Evolutionary conservation across 2,888 invertebrate species (phyloP).

Genomic region (Diadegma fenestrale): DNA sequence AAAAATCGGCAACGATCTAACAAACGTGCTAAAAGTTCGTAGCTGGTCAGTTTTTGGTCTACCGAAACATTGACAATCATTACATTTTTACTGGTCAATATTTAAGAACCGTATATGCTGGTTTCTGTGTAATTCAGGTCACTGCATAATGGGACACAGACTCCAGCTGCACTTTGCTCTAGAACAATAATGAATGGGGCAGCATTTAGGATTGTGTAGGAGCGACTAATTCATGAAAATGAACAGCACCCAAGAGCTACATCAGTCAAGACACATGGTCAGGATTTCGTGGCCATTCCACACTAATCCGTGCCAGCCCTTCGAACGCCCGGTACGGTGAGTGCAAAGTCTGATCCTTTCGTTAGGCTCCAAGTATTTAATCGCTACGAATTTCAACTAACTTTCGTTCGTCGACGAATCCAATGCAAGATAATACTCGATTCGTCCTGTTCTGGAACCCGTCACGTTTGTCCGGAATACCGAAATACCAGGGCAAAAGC

Average conservation of each 20-base stretch:
- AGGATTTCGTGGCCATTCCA: slow-evolving; percentile 8
- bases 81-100: neutral
- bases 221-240: slow-evolving; percentile 36
- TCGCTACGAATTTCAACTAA: neutral
- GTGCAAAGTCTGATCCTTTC: slow-evolving; percentile 48
- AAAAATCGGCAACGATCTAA: neutral
- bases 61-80: neutral
- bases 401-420: neutral
- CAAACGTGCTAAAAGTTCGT: neutral
- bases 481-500: slow-evolving; percentile 23
- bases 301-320: neutral
- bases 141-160: neutral
- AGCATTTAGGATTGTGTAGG: slow-evolving; percentile 20
- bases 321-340: neutral
- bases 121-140: neutral
- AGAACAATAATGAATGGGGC: slow-evolving; percentile 23
- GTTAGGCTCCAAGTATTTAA: neutral
- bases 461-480: slow-evolving; percentile 13
- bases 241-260: slow-evolving; percentile 29
- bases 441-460: slow-evolving; percentile 26
- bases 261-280: slow-evolving; percentile 11
- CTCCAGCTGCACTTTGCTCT: neutral
- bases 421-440: slow-evolving; percentile 19
- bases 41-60: neutral
- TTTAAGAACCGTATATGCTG: neutral